Conservation (phyloP, 2,797 vertebrate species). For the Enteromius argenteus region DNA sequence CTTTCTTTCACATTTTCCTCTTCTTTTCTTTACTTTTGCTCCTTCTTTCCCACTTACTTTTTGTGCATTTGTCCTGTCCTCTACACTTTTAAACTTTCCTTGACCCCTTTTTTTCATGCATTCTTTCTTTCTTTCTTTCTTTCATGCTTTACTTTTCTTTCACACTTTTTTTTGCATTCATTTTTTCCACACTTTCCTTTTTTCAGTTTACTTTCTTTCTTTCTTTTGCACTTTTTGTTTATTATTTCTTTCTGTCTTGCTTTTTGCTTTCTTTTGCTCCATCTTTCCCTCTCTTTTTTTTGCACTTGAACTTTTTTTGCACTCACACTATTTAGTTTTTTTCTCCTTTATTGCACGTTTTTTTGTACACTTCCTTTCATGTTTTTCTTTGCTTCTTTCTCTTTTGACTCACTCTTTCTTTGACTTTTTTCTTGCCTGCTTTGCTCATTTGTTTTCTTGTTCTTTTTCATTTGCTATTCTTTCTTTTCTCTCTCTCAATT, state of each 20-base stretch:
- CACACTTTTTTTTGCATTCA: too few species aligned
- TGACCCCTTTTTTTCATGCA: too few species aligned
- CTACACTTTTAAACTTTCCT: neutral
- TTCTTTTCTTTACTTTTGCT: too few species aligned
- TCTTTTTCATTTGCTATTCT: neutral
- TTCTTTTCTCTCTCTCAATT: too few species aligned
- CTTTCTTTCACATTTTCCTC: neutral
- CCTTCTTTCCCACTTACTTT: neutral
- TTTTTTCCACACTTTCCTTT: neutral
- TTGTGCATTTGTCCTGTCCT: neutral
- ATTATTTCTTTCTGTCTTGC: neutral
- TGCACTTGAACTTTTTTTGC: neutral
- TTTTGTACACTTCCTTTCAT: neutral
- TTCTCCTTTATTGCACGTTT: neutral
- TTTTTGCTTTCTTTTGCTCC: neutral
- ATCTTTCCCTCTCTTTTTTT: neutral
- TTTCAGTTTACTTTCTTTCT: neutral
- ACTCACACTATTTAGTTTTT: neutral
- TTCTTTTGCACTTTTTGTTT: neutral
- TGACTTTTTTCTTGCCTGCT: neutral
- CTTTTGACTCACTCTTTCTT: neutral
- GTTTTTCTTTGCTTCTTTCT: neutral
- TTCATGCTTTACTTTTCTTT: too few species aligned
- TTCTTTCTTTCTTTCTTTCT: too few species aligned
- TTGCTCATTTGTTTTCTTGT: neutral